Base-by-base conservation (phyloP, 2,113 vertebrate species). In the Myiozetetes cayanensis region DNA sequence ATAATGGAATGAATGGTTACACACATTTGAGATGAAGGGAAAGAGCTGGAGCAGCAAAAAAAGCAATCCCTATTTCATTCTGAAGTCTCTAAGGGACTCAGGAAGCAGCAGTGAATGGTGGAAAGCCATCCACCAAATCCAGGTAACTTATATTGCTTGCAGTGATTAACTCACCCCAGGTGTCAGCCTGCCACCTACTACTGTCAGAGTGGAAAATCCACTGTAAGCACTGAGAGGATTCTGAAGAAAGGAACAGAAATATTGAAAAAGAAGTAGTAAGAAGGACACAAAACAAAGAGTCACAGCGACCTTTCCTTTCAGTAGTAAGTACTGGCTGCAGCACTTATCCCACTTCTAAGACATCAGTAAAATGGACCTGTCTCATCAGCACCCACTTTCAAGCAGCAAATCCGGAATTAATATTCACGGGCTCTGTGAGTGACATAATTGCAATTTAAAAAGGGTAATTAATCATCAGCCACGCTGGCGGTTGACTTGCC, bases 401-500 rank as follows among this genome's bases (percentile, higher is more conserved):
- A 96, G 97, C 96, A 98, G 96, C 84, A 97, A 97, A 98, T 98
- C 23, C 11, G 78, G 95, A 98, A 98, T 97, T 97, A 98, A 98
- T 96, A 97, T 97, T 98, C 97, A 96, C n/a, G 0, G 95, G 92
- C 96, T 97, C 97, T 97, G 80, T 96, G 97, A 98, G 96, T 98
- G 97, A 98, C 97, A 98, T 98, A 98, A 98, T 98, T 97, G 96
- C 96, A 97, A 98, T 98, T 98, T 98, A 91, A 98, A 98, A 98
- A 97, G 97, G 97, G 95, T 96, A 97, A 98, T 98, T 98, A 98
- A 98, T 98, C 98, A 98, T 97, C 89, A 93, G 27, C 91, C 95
- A 93, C 95, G 47, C 95, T 94, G 78, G 96, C 23, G 30, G 70
- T 78, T 91, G 96, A 95, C 95, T 97, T 89, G 82, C 89, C 93